Base-by-base conservation (phyloP, 92 coral and sea anemone species). In the Actinernus sp. region DNA sequence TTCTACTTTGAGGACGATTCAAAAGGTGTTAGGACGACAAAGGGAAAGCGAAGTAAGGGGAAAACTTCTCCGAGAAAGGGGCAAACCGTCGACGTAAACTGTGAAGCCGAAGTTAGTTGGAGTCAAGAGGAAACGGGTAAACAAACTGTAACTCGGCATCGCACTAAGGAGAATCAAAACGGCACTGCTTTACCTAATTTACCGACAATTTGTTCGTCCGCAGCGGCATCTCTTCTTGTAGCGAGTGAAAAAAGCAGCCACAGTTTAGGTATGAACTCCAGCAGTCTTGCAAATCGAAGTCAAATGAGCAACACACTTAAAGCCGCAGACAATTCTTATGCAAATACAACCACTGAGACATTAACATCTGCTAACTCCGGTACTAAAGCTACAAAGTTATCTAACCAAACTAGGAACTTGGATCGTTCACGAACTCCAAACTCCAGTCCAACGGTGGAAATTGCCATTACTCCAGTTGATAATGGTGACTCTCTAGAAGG, bases 1-100 rank as follows among this genome's bases (percentile, higher is more conserved):
- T 48, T 81, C 10, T 59, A 54, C 13, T n/a, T 73, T 1, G 65
- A 61, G 14, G 33, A 40, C 31, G 63, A 62, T 10, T 21, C 43
- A 5, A 23, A 29, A 4, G 65, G 28, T 27, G 69, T 26, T 39
- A 21, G 23, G 29, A 19, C 17, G 44, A 62, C 41, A 30, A 23
- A 23, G 26, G 49, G 31, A 31, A 33, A 52, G 61, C 30, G 65
- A 14, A 17, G 31, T 4, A 59, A 40, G 7, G 55, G 68, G 3
- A 63, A 65, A 31, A 39, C 28, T 11, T 52, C 33, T 26, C 10
- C 41, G 17, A 61, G 65, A 44, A 36, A 60, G 55, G 57, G 27
- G 36, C 31, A 22, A 47, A 20, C 6, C 16, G 5, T 20, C 16
- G 53, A 47, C 9, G 53, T 7, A 7, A 47, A 47, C 17, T 13